Conservation (phyloP, 2,888 invertebrate genomes). For the Andrena dorsata region DNA sequence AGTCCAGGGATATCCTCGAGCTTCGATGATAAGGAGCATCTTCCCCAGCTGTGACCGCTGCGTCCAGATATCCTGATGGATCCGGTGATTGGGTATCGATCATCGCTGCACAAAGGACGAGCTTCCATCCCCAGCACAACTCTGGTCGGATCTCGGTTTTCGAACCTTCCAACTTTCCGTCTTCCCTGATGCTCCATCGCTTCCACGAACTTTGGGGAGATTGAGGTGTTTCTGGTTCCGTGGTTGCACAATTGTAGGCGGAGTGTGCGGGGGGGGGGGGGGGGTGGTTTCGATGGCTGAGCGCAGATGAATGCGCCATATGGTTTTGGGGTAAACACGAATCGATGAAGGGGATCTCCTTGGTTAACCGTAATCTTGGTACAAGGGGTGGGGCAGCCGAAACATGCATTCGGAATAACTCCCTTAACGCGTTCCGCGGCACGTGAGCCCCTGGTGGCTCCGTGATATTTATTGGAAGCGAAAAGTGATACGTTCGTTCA, state of each 20-base stretch:
- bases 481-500: no score
- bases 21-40: no score
- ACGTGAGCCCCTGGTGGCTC: no score
- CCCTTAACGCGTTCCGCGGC: no score
- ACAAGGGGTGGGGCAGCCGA: no score
- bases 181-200: constrained; percentile 8
- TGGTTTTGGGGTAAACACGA: constrained; percentile 18
- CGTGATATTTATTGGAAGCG: no score
- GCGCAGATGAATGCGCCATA: not conserved
- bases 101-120: constrained; percentile 6
- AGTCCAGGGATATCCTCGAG: no score
- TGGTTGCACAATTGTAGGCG: constrained; percentile 17
- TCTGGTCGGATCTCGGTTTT: constrained; percentile 28
- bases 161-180: constrained; percentile 25
- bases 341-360: constrained; percentile 15
- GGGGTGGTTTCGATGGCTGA: not conserved
- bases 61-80: no score
- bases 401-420: no score
- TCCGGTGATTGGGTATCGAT: constrained; percentile 22
- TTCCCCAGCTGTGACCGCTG: no score
- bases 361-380: not conserved
- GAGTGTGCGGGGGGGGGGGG: not conserved
- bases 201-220: constrained; percentile 32
- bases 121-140: not conserved
- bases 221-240: constrained; percentile 35